These are phyloP conservation scores for Pollenia amentaria DNA, from an alignment of 2,888 invertebrate genomes.

Conservation along the genomic window DNA sequence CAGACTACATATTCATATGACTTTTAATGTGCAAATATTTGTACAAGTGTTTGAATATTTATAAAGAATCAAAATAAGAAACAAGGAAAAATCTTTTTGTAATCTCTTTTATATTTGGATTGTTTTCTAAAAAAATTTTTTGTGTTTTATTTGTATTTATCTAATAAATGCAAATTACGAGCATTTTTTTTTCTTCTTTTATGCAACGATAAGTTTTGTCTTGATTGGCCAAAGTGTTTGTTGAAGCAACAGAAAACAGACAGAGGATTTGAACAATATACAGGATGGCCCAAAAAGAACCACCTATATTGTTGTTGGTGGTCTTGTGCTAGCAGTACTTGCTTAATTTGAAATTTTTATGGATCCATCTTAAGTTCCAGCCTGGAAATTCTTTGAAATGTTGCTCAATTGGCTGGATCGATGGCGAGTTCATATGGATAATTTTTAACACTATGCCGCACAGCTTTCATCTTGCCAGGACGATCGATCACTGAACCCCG, in stretches of 20 bases:
- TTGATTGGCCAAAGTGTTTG: conserved; percentile 57
- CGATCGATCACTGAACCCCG: too few relatives aligned
- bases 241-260: conserved; percentile 11
- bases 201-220: conserved; percentile 50
- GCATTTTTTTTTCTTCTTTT: conserved; percentile 29
- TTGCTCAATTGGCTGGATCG: too few relatives aligned
- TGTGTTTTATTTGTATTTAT: conserved; percentile 46
- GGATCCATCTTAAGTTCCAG: too few relatives aligned
- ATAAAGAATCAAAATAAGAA: neutral
- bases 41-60: conserved; percentile 48
- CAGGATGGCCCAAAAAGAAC: too few relatives aligned
- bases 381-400: too few relatives aligned
- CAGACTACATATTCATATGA: conserved; percentile 34
- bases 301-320: too few relatives aligned
- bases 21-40: conserved; percentile 39
- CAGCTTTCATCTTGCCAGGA: too few relatives aligned
- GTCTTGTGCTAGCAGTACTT: too few relatives aligned
- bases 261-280: neutral
- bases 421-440: too few relatives aligned
- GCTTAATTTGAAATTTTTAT: too few relatives aligned
- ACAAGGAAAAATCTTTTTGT: conserved; percentile 21
- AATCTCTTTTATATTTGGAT: conserved; percentile 31
- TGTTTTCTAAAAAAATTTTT: conserved; percentile 36
- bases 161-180: conserved; percentile 55
- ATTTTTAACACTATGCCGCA: too few relatives aligned